Conservation (phyloP, 2,113 vertebrate species). For the Chionomys nivalis region DNA sequence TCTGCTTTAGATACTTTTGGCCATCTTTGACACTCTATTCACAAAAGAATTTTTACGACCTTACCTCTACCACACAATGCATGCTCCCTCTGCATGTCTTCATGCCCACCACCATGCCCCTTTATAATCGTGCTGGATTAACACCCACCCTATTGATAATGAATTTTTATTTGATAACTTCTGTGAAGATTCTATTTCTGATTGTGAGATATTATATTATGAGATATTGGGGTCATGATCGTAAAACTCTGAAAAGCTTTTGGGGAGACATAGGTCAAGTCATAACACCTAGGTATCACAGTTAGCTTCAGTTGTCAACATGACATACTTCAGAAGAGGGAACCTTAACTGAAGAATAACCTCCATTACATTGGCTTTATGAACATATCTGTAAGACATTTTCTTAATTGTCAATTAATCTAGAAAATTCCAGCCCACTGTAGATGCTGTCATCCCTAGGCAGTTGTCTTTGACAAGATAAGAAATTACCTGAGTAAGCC, state of each 20-base stretch:
- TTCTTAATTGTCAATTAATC: neutral
- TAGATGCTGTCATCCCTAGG: neutral
- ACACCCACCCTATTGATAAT: neutral
- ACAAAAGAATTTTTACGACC: neutral
- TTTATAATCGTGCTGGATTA: neutral
- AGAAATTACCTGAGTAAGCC: neutral
- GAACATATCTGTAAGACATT: neutral
- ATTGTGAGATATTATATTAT: neutral
- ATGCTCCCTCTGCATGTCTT: neutral
- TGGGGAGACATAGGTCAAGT: neutral
- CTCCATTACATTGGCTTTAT: neutral
- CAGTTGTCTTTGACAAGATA: neutral
- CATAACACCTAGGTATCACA: neutral
- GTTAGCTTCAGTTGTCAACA: neutral
- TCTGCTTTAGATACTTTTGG: neutral
- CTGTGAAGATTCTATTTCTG: neutral
- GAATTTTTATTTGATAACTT: conserved; percentile 8
- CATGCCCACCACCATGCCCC: neutral
- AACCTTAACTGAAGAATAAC: neutral
- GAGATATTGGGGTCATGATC: neutral
- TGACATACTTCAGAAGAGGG: neutral
- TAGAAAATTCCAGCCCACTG: neutral
- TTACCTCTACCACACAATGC: neutral
- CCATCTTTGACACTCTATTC: neutral
- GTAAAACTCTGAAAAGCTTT: neutral